A percentile compares a stretch with the other conserved stretches of the same genome.
phyloP scores from a whole-genome alignment of 2,888 invertebrate species.

The Luperina nickerlii region DNA sequence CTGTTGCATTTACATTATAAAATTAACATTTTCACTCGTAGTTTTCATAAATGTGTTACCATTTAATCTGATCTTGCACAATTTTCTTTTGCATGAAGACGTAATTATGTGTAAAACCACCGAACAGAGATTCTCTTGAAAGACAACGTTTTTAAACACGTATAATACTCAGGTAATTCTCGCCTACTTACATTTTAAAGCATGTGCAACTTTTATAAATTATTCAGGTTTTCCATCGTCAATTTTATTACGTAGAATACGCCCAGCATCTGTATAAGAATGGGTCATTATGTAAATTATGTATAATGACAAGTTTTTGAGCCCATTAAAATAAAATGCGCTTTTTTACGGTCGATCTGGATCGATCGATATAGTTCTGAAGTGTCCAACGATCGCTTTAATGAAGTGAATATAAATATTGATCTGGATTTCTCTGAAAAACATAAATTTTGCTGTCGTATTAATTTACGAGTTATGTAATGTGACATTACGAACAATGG shows the following conservation, averaged over 20 bases:
- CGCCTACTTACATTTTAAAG: conserved; percentile 77
- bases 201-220: conserved; percentile 68
- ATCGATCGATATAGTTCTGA: conserved; percentile 56
- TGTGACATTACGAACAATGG: conserved; percentile 67
- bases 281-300: conserved; percentile 79
- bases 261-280: conserved; percentile 75
- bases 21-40: conserved; percentile 53
- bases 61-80: conserved; percentile 64
- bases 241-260: conserved; percentile 70
- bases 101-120: conserved; percentile 66
- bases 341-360: conserved; percentile 44
- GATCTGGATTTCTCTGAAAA: conserved; percentile 24
- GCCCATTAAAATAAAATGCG: conserved; percentile 61
- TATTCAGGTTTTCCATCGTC: conserved; percentile 67
- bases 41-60: conserved; percentile 43
- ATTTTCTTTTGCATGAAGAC: conserved; percentile 63
- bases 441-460: conserved; percentile 35
- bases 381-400: conserved; percentile 44
- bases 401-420: conserved; percentile 41
- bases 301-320: conserved; percentile 73
- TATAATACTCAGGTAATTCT: conserved; percentile 70
- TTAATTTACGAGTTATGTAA: conserved; percentile 54
- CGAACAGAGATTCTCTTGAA: conserved; percentile 70
- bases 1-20: conserved; percentile 49
- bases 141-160: conserved; percentile 62